Evolutionary conservation across 2,797 vertebrate species (phyloP).

Genomic region (Pelodytes ibericus): DNA sequence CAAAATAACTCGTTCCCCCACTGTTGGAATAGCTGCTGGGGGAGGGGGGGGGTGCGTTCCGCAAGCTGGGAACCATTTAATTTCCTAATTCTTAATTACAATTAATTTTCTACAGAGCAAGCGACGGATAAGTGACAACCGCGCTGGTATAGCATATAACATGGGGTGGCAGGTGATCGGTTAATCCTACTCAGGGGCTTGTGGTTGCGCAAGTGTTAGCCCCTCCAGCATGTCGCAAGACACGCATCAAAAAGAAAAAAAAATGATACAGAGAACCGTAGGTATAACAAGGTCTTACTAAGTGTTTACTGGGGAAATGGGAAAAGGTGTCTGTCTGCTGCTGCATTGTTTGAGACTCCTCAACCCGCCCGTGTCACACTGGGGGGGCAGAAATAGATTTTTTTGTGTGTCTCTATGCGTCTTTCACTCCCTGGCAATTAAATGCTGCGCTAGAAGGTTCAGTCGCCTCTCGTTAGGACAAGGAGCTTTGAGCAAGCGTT

Average conservation of each 20-base stretch:
- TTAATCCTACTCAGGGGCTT: conserved; percentile 19
- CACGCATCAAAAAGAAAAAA: conserved; percentile 36
- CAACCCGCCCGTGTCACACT: conserved; percentile 37
- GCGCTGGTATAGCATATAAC: not conserved
- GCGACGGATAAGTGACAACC: too few species aligned
- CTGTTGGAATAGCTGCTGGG: too few species aligned
- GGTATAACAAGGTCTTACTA: conserved; percentile 40
- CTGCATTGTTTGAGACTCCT: conserved; percentile 29
- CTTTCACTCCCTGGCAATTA: conserved; percentile 55
- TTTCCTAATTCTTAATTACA: too few species aligned
- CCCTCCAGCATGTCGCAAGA: conserved; percentile 28
- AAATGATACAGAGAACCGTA: conserved; percentile 58
- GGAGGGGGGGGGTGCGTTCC: too few species aligned
- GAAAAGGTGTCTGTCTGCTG: conserved; percentile 22
- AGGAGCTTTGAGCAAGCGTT: conserved; percentile 50
- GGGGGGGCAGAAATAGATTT: conserved; percentile 47
- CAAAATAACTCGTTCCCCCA: too few species aligned
- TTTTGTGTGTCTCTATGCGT: conserved; percentile 51
- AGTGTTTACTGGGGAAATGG: conserved; percentile 51
- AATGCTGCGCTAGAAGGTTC: conserved; percentile 46
- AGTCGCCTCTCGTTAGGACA: conserved; percentile 51
- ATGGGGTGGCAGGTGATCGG: not conserved
- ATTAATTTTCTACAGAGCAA: too few species aligned
- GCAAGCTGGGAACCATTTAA: too few species aligned
- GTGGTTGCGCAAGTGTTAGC: conserved; percentile 27